Evolutionary conservation across 2,888 invertebrate genomes (phyloP), one percentile per base, ranked within the genome.

Genomic region (Halictus ligatus): DNA sequence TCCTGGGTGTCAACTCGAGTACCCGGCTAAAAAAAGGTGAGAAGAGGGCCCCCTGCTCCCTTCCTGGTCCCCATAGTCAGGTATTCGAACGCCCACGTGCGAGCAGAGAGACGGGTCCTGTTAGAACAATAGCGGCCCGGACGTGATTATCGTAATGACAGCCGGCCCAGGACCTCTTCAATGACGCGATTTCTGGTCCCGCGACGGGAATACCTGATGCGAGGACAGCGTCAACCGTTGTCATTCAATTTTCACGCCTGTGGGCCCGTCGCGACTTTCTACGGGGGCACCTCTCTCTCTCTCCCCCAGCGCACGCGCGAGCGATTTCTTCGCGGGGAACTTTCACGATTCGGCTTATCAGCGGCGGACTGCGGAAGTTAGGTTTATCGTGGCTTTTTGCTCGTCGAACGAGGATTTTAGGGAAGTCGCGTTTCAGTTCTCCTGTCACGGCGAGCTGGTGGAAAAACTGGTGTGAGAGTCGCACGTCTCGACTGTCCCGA

Each of bases 71-170:
- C 35, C 29, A 8, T 67, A 25, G n/a, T 8, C n/a, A n/a, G 29
- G 73, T 74, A 85, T 86, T 84, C 88, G 75, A 54, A 88, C 90
- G 83, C 90, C 90, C 72, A 90, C 90, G 89, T 75, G 67, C 64
- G 46, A 80, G 67, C 50, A 54, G 54, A n/a, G 21, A 35, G 25
- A 35, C 64, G 80, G 74, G 67, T 50, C 83, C 77, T 43, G 84
- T 79, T 85, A 75, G 85, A 89, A 90, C 90, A 90, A 90, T 90
- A 85, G 88, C 77, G 50, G 75, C 40, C 60, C 67, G 78, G 46
- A 81, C 84, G 72, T 85, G 91, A 90, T 90, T 90, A 90, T 85
- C 76, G 76, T 90, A 90, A 90, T 89, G 85, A 90, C 85, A 77
- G 78, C 67, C 74, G 78, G 58, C 73, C 72, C 50, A 78, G 54